Evolutionary conservation across 2,888 invertebrate species (phyloP).

Genomic region (Aproaerema taeniolella): DNA sequence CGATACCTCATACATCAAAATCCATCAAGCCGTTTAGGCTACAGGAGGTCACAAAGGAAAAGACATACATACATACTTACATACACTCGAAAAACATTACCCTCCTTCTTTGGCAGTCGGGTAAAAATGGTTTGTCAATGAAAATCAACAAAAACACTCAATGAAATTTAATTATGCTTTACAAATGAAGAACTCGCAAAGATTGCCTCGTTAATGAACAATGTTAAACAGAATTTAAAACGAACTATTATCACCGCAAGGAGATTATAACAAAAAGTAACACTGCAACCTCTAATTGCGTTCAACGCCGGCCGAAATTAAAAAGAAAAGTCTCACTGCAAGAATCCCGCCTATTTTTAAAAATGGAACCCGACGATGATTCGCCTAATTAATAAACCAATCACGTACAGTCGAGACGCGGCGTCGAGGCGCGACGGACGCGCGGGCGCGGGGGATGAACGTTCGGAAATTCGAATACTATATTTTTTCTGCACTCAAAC

Average conservation of each 20-base stretch:
- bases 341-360: slow-evolving; percentile 78
- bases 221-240: slow-evolving; percentile 44
- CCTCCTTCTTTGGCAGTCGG: no score
- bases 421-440: slow-evolving; percentile 74
- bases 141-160: slow-evolving; percentile 1
- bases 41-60: no score
- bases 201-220: slow-evolving; percentile 47
- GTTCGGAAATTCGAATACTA: slow-evolving; percentile 73
- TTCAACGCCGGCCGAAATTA: slow-evolving; percentile 71
- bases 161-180: slow-evolving; percentile 31
- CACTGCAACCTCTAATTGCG: slow-evolving; percentile 67
- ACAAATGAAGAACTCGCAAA: slow-evolving; percentile 28
- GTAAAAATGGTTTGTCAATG: background rate
- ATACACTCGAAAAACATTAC: no score
- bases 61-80: no score
- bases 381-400: slow-evolving; percentile 78
- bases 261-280: slow-evolving; percentile 60
- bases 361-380: slow-evolving; percentile 70
- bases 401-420: slow-evolving; percentile 77
- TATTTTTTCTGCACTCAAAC: slow-evolving; percentile 70
- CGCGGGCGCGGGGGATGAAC: slow-evolving; percentile 75
- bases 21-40: no score
- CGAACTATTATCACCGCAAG: slow-evolving; percentile 46
- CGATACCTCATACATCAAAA: no score
- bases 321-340: slow-evolving; percentile 72